Conservation (phyloP, 2,797 vertebrate genomes). For the Paratrypauchen microcephalus region DNA sequence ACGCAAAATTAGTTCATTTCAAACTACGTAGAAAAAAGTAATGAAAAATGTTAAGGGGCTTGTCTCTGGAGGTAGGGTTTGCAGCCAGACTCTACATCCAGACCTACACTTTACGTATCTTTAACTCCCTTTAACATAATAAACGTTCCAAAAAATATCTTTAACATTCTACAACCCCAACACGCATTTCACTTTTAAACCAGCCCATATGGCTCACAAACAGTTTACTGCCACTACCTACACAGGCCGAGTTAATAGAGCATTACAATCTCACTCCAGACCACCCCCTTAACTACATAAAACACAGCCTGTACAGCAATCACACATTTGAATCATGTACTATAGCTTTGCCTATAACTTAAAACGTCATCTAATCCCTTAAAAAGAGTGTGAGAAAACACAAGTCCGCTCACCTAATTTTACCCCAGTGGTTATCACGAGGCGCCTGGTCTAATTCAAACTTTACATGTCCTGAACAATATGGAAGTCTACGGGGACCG, state of each 20-base stretch:
- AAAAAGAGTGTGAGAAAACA: constrained; percentile 66
- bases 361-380: constrained; percentile 75
- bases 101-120: neutral
- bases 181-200: constrained; percentile 53
- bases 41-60: no score
- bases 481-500: constrained; percentile 54
- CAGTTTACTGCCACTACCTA: constrained; percentile 71
- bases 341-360: constrained; percentile 74
- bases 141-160: neutral
- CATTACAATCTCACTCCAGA: constrained; percentile 65
- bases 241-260: constrained; percentile 74
- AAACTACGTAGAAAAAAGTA: no score
- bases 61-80: no score
- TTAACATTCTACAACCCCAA: neutral
- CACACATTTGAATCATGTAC: constrained; percentile 71
- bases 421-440: constrained; percentile 66
- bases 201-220: constrained; percentile 62
- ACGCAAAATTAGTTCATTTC: no score
- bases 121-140: neutral
- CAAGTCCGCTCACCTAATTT: constrained; percentile 67
- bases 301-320: constrained; percentile 67
- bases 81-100: neutral
- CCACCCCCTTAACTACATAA: constrained; percentile 52
- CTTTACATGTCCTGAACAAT: constrained; percentile 65
- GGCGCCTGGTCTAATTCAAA: constrained; percentile 75